Conservation (phyloP, 2,113 vertebrate species). For the Irena cyanogastra region DNA sequence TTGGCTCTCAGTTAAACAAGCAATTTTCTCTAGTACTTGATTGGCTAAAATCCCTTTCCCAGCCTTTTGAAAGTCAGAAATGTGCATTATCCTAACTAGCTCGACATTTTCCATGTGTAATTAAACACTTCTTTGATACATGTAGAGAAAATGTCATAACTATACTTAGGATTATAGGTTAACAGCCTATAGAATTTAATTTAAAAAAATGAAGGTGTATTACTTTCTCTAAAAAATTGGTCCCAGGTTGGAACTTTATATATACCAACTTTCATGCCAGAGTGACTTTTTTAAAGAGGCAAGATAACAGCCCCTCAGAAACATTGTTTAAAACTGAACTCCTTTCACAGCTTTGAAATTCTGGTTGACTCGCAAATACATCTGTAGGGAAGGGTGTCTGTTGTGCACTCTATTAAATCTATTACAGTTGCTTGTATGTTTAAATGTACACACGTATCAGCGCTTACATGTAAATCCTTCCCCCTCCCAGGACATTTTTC, state of each 20-base stretch:
- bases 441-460: background rate
- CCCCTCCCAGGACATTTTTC: background rate
- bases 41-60: background rate
- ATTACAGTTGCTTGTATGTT: background rate
- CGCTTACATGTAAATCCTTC: background rate
- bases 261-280: background rate
- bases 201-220: background rate
- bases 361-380: background rate
- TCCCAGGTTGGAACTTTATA: slow-evolving; percentile 14
- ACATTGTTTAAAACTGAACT: background rate
- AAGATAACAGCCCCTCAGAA: background rate
- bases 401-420: background rate
- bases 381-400: background rate
- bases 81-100: background rate
- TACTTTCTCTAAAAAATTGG: slow-evolving; percentile 25
- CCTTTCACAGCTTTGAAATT: background rate
- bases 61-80: slow-evolving; percentile 5
- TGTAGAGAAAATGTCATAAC: slow-evolving; percentile 42
- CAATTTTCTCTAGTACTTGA: background rate
- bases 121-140: slow-evolving; percentile 46
- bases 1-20: background rate
- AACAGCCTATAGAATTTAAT: slow-evolving; percentile 43
- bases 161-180: slow-evolving; percentile 41
- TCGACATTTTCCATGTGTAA: slow-evolving; percentile 46
- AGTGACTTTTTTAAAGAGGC: background rate